phyloP scores from a whole-genome alignment of 2,888 invertebrate genomes.

The Gerris lacustris region DNA sequence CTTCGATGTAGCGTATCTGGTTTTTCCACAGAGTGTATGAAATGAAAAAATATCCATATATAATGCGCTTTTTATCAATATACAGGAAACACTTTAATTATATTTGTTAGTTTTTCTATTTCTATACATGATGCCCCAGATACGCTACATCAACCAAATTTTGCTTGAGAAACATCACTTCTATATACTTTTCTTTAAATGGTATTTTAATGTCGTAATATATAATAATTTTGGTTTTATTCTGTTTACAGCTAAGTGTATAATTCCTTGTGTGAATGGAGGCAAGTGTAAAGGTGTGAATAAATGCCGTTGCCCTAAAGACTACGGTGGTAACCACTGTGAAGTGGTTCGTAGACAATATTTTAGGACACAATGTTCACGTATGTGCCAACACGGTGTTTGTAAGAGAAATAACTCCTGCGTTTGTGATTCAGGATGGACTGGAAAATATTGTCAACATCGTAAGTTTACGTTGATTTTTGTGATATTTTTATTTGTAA shows the following conservation, averaged over 20 bases:
- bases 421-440: conserved; percentile 71
- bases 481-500: background rate
- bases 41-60: no score
- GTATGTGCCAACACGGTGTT: conserved; percentile 64
- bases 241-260: conserved; percentile 58
- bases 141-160: no score
- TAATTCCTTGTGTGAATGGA: conserved; percentile 81
- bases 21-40: background rate
- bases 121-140: no score
- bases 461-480: conserved; percentile 40
- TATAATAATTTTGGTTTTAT: background rate
- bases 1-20: no score
- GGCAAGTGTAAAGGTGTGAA: conserved; percentile 82
- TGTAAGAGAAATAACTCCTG: conserved; percentile 56
- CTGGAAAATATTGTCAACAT: conserved; percentile 67
- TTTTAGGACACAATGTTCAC: conserved; percentile 44
- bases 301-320: conserved; percentile 74
- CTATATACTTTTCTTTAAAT: no score
- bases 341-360: conserved; percentile 67
- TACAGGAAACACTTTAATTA: no score
- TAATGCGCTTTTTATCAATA: no score
- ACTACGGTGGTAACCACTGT: conserved; percentile 78
- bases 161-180: no score
- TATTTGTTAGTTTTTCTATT: no score
- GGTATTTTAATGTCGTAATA: background rate